Evolutionary conservation across 2,113 vertebrate genomes (phyloP).

Genomic region (Myrmophylax atrothorax): DNA sequence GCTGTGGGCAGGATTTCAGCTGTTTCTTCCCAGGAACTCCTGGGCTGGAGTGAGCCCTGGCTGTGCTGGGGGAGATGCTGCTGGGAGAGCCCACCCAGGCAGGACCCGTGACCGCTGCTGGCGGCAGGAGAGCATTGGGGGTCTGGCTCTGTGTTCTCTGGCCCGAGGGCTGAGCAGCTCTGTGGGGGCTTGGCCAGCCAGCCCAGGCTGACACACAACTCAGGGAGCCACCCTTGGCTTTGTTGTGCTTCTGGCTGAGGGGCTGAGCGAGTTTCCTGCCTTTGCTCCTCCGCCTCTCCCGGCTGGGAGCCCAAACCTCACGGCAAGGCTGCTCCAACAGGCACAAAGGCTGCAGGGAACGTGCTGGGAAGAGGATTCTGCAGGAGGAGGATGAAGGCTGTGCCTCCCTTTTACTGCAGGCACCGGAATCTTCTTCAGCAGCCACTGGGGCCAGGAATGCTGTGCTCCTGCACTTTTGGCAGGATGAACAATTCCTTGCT

Average conservation of each 20-base stretch:
- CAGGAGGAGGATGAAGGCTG: not conserved
- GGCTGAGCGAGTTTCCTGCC: not conserved
- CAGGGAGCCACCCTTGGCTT: not conserved
- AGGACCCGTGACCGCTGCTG: not conserved
- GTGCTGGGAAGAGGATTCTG: not conserved
- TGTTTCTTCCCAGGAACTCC: not conserved
- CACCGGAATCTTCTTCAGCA: not conserved
- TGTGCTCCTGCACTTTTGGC: not conserved
- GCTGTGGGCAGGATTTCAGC: not conserved
- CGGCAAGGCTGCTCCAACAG: accelerated
- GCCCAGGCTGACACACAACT: not conserved
- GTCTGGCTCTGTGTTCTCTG: not conserved
- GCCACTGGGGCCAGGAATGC: not conserved
- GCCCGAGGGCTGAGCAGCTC: not conserved
- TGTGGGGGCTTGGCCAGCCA: not conserved
- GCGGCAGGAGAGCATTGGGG: not conserved
- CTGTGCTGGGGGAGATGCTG: not conserved
- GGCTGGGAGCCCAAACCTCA: not conserved
- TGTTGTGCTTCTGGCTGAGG: not conserved
- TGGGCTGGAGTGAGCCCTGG: accelerated
- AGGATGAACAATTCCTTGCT: not conserved
- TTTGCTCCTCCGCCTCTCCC: not conserved
- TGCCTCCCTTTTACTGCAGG: not conserved
- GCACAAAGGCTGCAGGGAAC: not conserved
- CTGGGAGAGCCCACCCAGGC: not conserved